Percentiles rank a stretch among this genome's conserved stretches.
phyloP scores from a whole-genome alignment of 2,797 vertebrate genomes.

The Epinephelus coioides region DNA sequence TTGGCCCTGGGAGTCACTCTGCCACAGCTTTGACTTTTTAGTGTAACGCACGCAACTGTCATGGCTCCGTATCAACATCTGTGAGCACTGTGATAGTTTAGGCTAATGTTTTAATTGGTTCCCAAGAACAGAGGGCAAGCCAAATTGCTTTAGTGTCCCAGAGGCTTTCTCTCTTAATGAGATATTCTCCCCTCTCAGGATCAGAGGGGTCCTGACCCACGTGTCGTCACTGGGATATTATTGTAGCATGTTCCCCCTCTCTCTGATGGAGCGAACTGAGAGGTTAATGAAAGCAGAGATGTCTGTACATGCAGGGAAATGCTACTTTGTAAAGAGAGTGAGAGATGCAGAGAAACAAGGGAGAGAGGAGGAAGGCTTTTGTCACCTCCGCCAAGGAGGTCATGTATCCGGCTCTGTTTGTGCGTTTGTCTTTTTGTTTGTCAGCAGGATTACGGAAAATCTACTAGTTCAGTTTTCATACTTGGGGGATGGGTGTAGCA shows the following conservation, averaged over 20 bases:
- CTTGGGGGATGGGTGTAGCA: too few relatives aligned
- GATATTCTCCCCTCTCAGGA: conserved; percentile 82
- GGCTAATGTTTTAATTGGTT: conserved; percentile 87
- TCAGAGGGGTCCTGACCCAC: conserved; percentile 83
- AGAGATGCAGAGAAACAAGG: conserved; percentile 9
- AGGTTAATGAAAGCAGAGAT: conserved; percentile 83
- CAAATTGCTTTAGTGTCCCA: conserved; percentile 84
- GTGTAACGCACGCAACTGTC: conserved; percentile 49
- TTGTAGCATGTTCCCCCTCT: conserved; percentile 63
- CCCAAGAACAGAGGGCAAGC: conserved; percentile 81
- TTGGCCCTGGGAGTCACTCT: conserved; percentile 49
- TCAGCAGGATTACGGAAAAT: too few relatives aligned
- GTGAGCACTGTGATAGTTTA: conserved; percentile 74
- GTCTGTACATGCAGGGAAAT: conserved; percentile 31
- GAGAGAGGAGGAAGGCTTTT: neutral
- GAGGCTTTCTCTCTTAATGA: conserved; percentile 84
- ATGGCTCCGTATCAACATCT: conserved; percentile 73
- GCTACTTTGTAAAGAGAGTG: conserved; percentile 17
- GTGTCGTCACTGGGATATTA: conserved; percentile 81
- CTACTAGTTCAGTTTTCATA: too few relatives aligned
- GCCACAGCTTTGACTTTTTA: conserved; percentile 54
- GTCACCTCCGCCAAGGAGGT: too few relatives aligned
- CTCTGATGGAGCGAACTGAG: conserved; percentile 67
- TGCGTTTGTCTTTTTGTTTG: too few relatives aligned
- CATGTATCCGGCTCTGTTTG: too few relatives aligned